A percentile compares a stretch with the other conserved stretches of the same genome.
Evolutionary conservation across 2,113 vertebrate genomes (phyloP).

Genomic region (Mungos mungo): DNA sequence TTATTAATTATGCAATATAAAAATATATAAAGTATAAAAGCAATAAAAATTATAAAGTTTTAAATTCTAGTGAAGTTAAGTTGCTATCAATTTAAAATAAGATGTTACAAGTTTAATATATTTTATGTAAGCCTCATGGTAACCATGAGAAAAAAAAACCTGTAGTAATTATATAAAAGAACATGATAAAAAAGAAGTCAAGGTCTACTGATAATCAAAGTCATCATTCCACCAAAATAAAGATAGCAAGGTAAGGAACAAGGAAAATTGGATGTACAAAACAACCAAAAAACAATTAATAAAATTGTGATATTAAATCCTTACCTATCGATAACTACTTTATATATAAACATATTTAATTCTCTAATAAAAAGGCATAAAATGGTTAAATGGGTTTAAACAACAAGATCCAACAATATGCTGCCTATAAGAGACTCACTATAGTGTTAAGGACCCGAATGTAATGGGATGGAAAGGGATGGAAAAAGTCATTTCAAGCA

Average conservation of each 20-base stretch:
- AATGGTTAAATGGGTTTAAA: neutral
- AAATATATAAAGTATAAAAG: neutral
- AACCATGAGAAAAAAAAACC: neutral
- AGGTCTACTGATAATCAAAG: neutral
- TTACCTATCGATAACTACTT: neutral
- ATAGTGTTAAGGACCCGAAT: neutral
- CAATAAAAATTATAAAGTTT: neutral
- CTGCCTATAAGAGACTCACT: neutral
- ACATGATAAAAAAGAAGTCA: neutral
- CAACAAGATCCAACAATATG: neutral
- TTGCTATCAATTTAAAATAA: neutral
- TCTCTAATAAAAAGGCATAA: neutral
- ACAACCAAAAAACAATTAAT: neutral
- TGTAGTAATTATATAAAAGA: neutral
- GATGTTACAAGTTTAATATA: neutral
- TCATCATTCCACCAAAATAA: neutral
- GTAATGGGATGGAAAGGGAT: neutral
- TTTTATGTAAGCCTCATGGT: neutral
- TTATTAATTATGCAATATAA: neutral
- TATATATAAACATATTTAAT: neutral
- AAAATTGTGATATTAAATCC: neutral
- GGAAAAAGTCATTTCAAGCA: neutral
- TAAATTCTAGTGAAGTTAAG: neutral
- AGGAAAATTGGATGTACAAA: neutral
- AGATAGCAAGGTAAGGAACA: neutral